Evolutionary conservation across 2,113 vertebrate genomes (phyloP).

Genomic region (Delphinapterus leucas): DNA sequence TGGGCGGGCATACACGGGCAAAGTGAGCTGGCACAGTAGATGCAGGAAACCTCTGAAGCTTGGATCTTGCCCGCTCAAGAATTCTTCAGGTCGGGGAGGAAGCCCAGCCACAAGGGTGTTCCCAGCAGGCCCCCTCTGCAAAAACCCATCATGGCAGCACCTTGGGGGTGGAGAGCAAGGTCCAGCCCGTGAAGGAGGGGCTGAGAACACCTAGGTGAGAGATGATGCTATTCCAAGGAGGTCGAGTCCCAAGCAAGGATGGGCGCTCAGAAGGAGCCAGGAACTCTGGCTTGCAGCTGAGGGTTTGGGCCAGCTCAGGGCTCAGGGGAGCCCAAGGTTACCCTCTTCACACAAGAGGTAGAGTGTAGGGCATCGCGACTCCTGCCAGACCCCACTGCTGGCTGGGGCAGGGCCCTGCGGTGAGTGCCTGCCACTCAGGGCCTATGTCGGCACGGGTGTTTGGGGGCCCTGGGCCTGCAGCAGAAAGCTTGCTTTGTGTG

Average conservation of each 20-base stretch:
- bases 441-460: fast-evolving
- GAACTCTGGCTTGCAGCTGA: neutral
- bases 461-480: neutral
- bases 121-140: neutral
- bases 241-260: neutral
- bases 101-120: neutral
- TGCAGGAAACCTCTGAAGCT: neutral
- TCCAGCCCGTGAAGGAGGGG: neutral
- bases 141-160: neutral
- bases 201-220: neutral
- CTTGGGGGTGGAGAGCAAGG: neutral
- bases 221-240: neutral
- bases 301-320: neutral
- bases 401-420: neutral
- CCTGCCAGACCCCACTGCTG: neutral
- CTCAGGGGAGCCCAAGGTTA: neutral
- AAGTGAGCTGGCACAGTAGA: neutral
- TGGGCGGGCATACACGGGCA: too few species aligned
- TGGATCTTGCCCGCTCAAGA: neutral
- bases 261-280: neutral
- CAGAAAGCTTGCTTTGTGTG: neutral
- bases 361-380: neutral
- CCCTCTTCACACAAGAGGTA: neutral
- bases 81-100: neutral
- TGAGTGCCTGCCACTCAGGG: neutral